phyloP scores from a whole-genome alignment of 2,888 invertebrate species.

The Petrolisthes manimaculis region DNA sequence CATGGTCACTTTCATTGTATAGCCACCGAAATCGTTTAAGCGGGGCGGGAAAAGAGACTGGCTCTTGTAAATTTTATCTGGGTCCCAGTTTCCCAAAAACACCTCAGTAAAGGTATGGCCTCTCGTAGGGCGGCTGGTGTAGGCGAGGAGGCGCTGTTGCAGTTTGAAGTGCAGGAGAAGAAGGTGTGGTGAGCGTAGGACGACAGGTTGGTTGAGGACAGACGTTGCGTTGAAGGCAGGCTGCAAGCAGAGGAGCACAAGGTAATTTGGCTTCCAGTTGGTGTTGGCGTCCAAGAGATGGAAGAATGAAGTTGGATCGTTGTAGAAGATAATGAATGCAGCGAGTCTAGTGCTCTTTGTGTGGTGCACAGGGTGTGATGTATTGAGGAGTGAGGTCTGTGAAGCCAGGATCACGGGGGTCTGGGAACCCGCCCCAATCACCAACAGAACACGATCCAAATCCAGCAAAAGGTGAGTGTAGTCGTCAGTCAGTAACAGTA shows the following conservation, averaged over 20 bases:
- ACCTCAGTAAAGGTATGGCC: background rate
- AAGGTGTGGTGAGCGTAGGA: background rate
- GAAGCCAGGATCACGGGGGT: background rate
- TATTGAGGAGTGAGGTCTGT: background rate
- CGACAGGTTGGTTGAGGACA: background rate
- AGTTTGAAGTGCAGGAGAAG: background rate
- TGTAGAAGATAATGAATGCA: background rate
- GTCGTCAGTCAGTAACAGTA: background rate
- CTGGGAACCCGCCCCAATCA: background rate
- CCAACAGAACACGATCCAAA: background rate
- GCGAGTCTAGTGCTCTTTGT: background rate
- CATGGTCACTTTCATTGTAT: background rate
- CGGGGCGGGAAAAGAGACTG: background rate
- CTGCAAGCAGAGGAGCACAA: background rate
- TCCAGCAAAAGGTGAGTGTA: background rate
- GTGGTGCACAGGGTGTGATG: background rate
- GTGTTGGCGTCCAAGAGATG: background rate
- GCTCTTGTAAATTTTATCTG: background rate
- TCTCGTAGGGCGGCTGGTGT: background rate
- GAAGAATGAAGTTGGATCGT: background rate
- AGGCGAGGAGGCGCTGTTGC: no score
- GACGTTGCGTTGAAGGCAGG: background rate
- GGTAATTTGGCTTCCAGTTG: background rate
- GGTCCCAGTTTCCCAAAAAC: background rate
- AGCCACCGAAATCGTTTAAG: background rate